These are phyloP conservation scores for Magallana gigas DNA, from an alignment of 1,140 invertebrate species.

Conservation along the genomic window DNA sequence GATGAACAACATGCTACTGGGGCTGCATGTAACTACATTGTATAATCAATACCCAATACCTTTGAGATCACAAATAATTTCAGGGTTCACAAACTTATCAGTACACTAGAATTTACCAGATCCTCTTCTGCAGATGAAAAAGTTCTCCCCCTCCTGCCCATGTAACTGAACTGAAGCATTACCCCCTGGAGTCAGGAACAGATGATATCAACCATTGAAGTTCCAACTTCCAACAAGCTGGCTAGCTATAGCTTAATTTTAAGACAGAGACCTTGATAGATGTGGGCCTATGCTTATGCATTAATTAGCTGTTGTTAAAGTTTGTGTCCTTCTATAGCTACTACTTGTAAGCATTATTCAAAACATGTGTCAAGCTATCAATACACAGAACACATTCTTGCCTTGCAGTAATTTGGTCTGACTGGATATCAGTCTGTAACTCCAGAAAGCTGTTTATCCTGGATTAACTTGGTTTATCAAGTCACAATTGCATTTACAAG, in stretches of 20 bases:
- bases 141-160: background rate
- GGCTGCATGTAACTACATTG: background rate
- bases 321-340: background rate
- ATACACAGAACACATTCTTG: background rate
- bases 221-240: background rate
- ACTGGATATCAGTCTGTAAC: conserved; percentile 1
- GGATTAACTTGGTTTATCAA: conserved; percentile 14
- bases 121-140: background rate
- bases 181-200: conserved; percentile 4
- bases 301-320: background rate
- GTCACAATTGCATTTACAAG: background rate
- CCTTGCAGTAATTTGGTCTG: background rate
- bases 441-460: background rate
- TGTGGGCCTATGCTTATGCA: background rate
- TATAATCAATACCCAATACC: conserved; percentile 13
- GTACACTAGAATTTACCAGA: conserved; percentile 1
- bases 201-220: conserved; percentile 5
- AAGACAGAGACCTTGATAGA: background rate
- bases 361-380: background rate
- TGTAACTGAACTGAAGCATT: conserved; percentile 27
- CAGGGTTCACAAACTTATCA: background rate
- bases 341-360: background rate
- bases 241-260: background rate
- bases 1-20: background rate
- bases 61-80: background rate